These are phyloP conservation scores for Drosophila yakuba DNA, from an alignment of 1,140 invertebrate species.

Conservation along the genomic window DNA sequence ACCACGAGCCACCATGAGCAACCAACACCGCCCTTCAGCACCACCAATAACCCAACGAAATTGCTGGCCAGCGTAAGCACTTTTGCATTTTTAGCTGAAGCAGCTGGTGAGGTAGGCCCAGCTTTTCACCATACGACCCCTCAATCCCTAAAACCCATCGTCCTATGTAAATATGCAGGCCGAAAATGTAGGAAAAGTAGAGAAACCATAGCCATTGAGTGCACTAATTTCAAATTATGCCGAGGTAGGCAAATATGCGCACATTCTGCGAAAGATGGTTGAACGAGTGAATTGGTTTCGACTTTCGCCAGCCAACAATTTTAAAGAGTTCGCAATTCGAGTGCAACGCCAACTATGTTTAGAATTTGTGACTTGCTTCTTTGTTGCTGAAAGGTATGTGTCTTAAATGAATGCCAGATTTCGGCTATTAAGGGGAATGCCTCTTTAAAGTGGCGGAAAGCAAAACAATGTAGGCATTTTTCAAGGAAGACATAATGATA, in stretches of 20 bases:
- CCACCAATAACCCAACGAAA: slow-evolving; percentile 22
- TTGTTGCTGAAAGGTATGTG: not conserved
- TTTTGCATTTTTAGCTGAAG: slow-evolving; percentile 70
- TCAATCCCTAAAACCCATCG: not conserved
- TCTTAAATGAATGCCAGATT: not conserved
- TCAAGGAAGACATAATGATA: not conserved
- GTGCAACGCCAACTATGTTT: not conserved
- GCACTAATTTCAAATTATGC: slow-evolving; percentile 83
- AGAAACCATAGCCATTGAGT: slow-evolving; percentile 76
- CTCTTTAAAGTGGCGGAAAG: not conserved
- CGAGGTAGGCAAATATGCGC: slow-evolving; percentile 73
- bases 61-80: slow-evolving; percentile 60
- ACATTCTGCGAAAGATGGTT: slow-evolving; percentile 19
- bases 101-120: slow-evolving; percentile 44
- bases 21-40: not conserved
- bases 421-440: not conserved
- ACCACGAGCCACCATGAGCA: not conserved
- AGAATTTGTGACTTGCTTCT: not conserved
- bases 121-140: slow-evolving; percentile 6
- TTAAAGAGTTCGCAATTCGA: slow-evolving; percentile 19
- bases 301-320: slow-evolving; percentile 5
- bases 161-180: slow-evolving; percentile 67
- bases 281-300: slow-evolving; percentile 30
- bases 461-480: not conserved
- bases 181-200: slow-evolving; percentile 57